These are phyloP conservation scores for Dorcus hopei DNA, from an alignment of 2,888 invertebrate genomes.

Conservation along the genomic window DNA sequence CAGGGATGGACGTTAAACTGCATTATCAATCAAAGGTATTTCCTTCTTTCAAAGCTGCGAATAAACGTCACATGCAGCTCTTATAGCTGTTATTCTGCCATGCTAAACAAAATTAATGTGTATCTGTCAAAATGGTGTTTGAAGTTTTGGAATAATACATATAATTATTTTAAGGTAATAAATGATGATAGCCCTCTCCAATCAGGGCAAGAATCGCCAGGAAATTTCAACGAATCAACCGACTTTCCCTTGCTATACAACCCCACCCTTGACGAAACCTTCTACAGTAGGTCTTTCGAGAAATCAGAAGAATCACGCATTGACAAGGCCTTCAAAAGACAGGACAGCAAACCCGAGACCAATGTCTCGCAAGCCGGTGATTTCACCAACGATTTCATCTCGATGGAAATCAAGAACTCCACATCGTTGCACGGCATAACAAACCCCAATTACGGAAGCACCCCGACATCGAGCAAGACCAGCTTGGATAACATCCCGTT, in stretches of 20 bases:
- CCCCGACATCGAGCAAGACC: conserved; percentile 37
- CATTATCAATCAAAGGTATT: conserved; percentile 47
- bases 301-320: conserved; percentile 43
- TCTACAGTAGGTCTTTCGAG: conserved; percentile 30
- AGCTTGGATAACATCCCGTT: conserved; percentile 27
- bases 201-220: conserved; percentile 21
- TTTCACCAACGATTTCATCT: conserved; percentile 17
- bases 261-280: conserved; percentile 1
- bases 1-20: conserved; percentile 75
- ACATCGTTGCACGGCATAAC: conserved; percentile 44
- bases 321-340: conserved; percentile 44
- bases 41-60: too few relatives aligned
- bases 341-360: conserved; percentile 9
- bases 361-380: conserved; percentile 11
- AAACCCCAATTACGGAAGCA: conserved; percentile 46
- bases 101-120: too few relatives aligned
- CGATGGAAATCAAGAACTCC: conserved; percentile 23
- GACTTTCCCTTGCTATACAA: neutral
- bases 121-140: too few relatives aligned
- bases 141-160: too few relatives aligned
- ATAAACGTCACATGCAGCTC: too few relatives aligned
- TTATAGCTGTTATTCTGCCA: too few relatives aligned
- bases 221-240: conserved; percentile 10
- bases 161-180: conserved; percentile 8
- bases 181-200: conserved; percentile 19